Evolutionary conservation across 2,797 vertebrate genomes (phyloP), one percentile per base, ranked within the genome.

Genomic region (Knipowitschia caucasica): DNA sequence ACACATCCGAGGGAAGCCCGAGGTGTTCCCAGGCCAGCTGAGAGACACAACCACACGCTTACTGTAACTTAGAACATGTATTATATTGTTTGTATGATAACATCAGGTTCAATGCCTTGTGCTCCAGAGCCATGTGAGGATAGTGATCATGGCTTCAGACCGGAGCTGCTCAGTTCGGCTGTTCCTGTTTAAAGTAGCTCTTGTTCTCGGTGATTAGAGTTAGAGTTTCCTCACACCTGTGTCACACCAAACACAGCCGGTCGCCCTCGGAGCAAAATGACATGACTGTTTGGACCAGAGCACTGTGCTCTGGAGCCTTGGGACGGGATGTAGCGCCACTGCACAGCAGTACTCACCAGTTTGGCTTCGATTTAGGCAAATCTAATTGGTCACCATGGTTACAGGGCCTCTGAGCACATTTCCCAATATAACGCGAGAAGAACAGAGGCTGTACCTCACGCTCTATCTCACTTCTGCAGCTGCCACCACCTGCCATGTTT

Each of bases 301-400:
- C 29, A 6, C n/a, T 33, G 14, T n/a, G 17, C 57, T 23, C 59
- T 3, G 43, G 59, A 62, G 53, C 59, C 33, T 50, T 43, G 58
- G 72, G 55, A 62, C 56, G 35, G 1, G 64, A 61, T 52, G 52
- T 40, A 5, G 56, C 57, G 50, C 57, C 63, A 59, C 64, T 20
- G 7, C 59, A 20, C 67, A 58, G 65, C 71, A 51, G 61, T 64
- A 31, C 66, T 71, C 62, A 17, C 64, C 71, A 43, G 49, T 72
- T 63, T 65, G 64, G 62, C 68, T 71, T 61, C 3, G 6, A 64
- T 68, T 70, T 73, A 69, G 62, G 64, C 65, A 64, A 69, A 71
- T 73, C 53, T 52, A 71, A 77, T 72, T 39, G 75, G 73, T 85
- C 64, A 1, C 77, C 71, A 81, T 82, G 78, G 80, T 73, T 70